Conservation (phyloP, 2,797 vertebrate species). For the Phoeniculus purpureus region DNA sequence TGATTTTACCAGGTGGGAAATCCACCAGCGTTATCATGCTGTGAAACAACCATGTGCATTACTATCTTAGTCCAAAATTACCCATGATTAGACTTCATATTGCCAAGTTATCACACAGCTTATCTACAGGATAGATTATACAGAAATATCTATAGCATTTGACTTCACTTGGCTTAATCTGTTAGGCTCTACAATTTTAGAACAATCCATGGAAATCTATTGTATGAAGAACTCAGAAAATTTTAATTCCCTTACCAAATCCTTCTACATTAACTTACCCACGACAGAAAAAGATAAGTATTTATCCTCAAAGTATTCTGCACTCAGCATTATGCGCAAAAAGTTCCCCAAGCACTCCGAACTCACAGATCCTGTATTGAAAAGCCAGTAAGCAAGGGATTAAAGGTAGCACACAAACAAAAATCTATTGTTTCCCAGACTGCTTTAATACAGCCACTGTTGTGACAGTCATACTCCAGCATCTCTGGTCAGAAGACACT, state of each 20-base stretch:
- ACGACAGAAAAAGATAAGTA: constrained; percentile 40
- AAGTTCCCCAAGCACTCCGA: not conserved
- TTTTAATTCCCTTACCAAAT: not conserved
- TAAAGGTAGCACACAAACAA: not conserved
- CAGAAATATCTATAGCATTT: not conserved
- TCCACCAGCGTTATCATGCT: not conserved
- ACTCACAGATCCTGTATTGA: not conserved
- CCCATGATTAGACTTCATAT: not conserved
- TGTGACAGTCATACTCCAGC: not conserved
- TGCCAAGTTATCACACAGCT: not conserved
- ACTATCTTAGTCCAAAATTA: not conserved
- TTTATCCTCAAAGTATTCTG: not conserved
- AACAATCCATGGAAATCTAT: not conserved
- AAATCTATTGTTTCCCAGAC: not conserved
- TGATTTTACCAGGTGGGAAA: not conserved
- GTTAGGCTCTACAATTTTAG: not conserved
- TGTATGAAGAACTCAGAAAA: not conserved
- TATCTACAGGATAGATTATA: fast-evolving
- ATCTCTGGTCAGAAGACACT: fast-evolving
- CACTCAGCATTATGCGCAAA: not conserved
- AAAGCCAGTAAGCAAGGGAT: not conserved
- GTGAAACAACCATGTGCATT: not conserved
- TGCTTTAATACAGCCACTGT: not conserved
- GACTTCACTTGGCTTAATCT: not conserved
- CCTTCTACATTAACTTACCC: constrained; percentile 48